phyloP scores from a whole-genome alignment of 2,888 invertebrate species.

The Serripes groenlandicus region DNA sequence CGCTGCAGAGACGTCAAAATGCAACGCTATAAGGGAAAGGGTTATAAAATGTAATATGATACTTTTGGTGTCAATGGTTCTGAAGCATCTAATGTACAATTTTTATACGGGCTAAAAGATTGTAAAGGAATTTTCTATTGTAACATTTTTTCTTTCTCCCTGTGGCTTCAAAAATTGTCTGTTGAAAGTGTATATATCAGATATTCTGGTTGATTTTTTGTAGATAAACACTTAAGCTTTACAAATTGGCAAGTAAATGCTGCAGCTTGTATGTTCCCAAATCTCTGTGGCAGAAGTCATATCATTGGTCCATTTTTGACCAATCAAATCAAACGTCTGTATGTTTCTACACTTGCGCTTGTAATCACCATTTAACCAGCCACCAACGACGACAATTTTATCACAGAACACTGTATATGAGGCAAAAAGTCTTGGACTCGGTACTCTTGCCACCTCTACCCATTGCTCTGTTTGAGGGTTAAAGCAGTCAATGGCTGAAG shows the following conservation, averaged over 20 bases:
- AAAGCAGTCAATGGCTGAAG: slow-evolving; percentile 90
- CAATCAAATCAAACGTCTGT: slow-evolving; percentile 90
- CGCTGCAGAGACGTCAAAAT: too few species aligned
- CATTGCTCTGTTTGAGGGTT: slow-evolving; percentile 89
- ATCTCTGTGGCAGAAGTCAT: slow-evolving; percentile 90
- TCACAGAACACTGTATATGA: slow-evolving; percentile 89
- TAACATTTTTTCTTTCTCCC: too few species aligned
- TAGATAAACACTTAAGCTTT: too few species aligned
- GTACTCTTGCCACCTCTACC: slow-evolving; percentile 89
- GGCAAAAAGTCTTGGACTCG: slow-evolving; percentile 90
- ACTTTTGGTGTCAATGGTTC: too few species aligned
- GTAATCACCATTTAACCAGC: slow-evolving; percentile 90
- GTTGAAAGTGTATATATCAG: too few species aligned
- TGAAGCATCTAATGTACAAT: too few species aligned
- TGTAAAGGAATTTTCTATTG: too few species aligned
- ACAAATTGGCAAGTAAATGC: slow-evolving; percentile 90
- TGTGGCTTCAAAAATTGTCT: too few species aligned
- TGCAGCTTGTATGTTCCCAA: slow-evolving; percentile 91
- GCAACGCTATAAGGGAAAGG: too few species aligned
- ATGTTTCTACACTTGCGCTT: slow-evolving; percentile 90
- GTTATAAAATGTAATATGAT: too few species aligned
- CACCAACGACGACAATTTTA: slow-evolving; percentile 91
- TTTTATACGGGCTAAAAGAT: too few species aligned
- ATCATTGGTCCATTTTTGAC: slow-evolving; percentile 89
- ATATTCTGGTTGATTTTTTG: too few species aligned